Evolutionary conservation across 2,113 vertebrate species (phyloP).

Genomic region (Takifugu bimaculatus): DNA sequence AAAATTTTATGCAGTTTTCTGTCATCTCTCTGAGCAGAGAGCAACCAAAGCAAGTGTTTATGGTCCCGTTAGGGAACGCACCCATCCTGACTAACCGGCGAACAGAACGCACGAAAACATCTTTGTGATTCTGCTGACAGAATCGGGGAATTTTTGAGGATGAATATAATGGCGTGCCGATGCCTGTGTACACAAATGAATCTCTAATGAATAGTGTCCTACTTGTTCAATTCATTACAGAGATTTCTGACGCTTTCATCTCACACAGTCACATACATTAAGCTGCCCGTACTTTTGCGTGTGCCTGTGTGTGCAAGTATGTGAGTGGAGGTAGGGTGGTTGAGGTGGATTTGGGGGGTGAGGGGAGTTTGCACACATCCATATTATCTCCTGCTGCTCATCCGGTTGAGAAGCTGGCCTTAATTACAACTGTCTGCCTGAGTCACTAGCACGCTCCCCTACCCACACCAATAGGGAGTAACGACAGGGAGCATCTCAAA

Average conservation of each 20-base stretch:
- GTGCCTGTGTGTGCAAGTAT: constrained; percentile 16
- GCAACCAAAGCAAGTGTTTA: constrained; percentile 38
- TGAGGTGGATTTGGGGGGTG: background rate
- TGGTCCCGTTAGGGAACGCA: constrained; percentile 24
- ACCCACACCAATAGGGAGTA: constrained; percentile 53
- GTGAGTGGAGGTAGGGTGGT: constrained; percentile 1
- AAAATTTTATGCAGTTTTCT: constrained; percentile 10
- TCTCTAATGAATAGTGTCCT: constrained; percentile 68
- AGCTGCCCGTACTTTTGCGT: constrained; percentile 26
- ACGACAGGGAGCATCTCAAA: constrained; percentile 54
- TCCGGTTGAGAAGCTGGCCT: constrained; percentile 59
- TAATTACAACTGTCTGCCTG: constrained; percentile 66
- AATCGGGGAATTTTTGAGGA: constrained; percentile 22
- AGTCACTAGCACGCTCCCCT: constrained; percentile 56
- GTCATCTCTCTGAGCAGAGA: constrained; percentile 11
- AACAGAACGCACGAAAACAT: constrained; percentile 44
- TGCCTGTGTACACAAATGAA: constrained; percentile 47
- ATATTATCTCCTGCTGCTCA: constrained; percentile 59
- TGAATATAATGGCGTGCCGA: constrained; percentile 49
- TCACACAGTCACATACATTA: constrained; percentile 46
- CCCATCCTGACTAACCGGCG: constrained; percentile 30
- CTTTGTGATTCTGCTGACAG: constrained; percentile 31
- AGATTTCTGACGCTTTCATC: constrained; percentile 57
- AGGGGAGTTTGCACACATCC: constrained; percentile 53
- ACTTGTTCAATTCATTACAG: constrained; percentile 67